Percentiles rank a stretch among this genome's conserved stretches.
phyloP scores from a whole-genome alignment of 2,797 vertebrate genomes.

The Malurus splendens region DNA sequence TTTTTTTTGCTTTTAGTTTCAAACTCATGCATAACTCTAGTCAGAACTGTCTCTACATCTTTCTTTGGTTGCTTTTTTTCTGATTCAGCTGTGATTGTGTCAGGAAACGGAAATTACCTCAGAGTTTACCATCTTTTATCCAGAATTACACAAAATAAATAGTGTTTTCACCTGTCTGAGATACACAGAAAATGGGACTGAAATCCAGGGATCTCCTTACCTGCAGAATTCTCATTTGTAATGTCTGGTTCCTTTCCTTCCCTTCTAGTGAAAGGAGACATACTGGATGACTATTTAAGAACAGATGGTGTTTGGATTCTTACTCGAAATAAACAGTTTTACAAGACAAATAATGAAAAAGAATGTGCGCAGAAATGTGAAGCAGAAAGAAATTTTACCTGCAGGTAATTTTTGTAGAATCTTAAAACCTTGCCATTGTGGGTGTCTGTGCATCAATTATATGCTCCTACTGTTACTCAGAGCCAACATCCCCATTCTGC shows the following conservation, averaged over 20 bases:
- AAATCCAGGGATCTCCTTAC: background rate
- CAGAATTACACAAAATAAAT: background rate
- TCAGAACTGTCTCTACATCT: background rate
- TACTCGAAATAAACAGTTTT: slow-evolving; percentile 1
- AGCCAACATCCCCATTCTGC: background rate
- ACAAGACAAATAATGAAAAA: background rate
- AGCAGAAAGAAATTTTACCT: slow-evolving; percentile 57
- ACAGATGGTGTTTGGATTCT: slow-evolving; percentile 67
- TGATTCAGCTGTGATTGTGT: background rate
- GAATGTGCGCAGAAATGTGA: slow-evolving; percentile 67
- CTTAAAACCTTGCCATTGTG: background rate
- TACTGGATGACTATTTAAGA: slow-evolving; percentile 57
- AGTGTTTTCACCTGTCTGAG: background rate
- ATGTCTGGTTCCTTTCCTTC: background rate
- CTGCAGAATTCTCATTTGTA: background rate
- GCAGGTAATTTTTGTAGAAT: slow-evolving; percentile 60
- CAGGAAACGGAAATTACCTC: background rate
- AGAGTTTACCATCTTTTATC: background rate
- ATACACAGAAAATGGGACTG: background rate
- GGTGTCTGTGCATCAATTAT: background rate
- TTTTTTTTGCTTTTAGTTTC: background rate
- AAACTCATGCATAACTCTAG: background rate
- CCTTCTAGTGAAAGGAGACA: slow-evolving; percentile 25
- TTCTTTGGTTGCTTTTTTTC: background rate
- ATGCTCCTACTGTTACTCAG: background rate